phyloP scores from a whole-genome alignment of 2,113 vertebrate species.

The Catharus bicknelli region DNA sequence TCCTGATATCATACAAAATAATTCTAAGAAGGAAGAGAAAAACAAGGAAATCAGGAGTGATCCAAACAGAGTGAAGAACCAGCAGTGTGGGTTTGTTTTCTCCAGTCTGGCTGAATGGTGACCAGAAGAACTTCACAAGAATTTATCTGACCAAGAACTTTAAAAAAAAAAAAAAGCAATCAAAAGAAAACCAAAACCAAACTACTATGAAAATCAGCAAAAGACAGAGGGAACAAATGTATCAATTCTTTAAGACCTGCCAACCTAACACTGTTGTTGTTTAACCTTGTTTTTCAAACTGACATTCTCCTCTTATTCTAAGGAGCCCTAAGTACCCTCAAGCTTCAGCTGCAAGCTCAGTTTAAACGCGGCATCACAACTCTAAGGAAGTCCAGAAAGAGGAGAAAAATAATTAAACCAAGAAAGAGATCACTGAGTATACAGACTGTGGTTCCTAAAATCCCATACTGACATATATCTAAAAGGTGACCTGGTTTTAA shows the following conservation, averaged over 20 bases:
- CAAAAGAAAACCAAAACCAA: neutral
- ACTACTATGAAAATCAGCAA: neutral
- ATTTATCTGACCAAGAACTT: neutral
- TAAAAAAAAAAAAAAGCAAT: neutral
- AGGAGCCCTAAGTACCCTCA: neutral
- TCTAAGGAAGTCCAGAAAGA: neutral
- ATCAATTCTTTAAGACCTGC: neutral
- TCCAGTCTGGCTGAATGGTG: neutral
- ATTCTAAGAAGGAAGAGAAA: neutral
- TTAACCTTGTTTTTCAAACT: neutral
- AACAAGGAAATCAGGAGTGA: neutral
- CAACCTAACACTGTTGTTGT: neutral
- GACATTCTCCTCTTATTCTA: neutral
- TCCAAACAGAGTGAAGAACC: neutral
- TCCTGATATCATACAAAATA: neutral
- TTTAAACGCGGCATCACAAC: neutral
- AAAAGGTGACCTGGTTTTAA: neutral
- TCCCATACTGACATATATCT: neutral
- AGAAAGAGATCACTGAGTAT: neutral
- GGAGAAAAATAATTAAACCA: neutral
- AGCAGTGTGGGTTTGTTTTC: neutral
- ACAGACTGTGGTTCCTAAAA: neutral
- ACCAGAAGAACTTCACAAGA: neutral
- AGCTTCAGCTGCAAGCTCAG: neutral
- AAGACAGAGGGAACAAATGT: neutral